Evolutionary conservation across 1,140 invertebrate genomes (phyloP).

Genomic region (Drosophila equinoxialis): DNA sequence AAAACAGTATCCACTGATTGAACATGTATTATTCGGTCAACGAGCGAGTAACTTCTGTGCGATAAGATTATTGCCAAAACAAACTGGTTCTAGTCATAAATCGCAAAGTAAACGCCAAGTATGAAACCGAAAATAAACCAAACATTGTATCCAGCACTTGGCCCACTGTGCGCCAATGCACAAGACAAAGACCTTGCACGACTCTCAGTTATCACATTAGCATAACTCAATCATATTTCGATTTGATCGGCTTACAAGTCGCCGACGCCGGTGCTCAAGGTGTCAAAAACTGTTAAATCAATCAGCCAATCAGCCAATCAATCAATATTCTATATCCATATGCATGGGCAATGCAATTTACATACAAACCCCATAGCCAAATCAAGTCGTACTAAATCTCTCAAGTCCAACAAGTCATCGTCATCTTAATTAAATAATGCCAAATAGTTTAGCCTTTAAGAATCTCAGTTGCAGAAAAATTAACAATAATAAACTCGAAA

Average conservation of each 20-base stretch:
- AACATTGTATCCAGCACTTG: background rate
- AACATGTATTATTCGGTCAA: constrained; percentile 16
- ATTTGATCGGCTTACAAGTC: constrained; percentile 35
- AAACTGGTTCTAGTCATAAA: background rate
- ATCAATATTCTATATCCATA: constrained; percentile 53
- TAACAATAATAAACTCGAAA: constrained; percentile 56
- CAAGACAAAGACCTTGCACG: constrained; percentile 67
- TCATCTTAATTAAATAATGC: constrained; percentile 61
- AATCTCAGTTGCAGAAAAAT: constrained; percentile 54
- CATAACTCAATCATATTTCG: constrained; percentile 23
- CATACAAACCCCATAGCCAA: constrained; percentile 15
- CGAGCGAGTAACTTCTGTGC: constrained; percentile 21
- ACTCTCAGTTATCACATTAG: constrained; percentile 42
- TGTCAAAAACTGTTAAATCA: constrained; percentile 44
- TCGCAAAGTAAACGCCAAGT: background rate
- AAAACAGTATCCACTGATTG: constrained; percentile 9
- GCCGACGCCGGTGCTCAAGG: constrained; percentile 52
- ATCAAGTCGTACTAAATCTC: constrained; percentile 42
- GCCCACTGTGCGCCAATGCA: constrained; percentile 54
- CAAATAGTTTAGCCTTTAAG: constrained; percentile 67
- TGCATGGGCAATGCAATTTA: constrained; percentile 35
- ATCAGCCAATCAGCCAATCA: constrained; percentile 66
- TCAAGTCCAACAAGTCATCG: constrained; percentile 50
- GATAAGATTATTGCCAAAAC: background rate
- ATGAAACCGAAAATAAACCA: too few relatives aligned